These are phyloP conservation scores for Furnarius figulus DNA, from an alignment of 2,113 vertebrate species.

Conservation along the genomic window DNA sequence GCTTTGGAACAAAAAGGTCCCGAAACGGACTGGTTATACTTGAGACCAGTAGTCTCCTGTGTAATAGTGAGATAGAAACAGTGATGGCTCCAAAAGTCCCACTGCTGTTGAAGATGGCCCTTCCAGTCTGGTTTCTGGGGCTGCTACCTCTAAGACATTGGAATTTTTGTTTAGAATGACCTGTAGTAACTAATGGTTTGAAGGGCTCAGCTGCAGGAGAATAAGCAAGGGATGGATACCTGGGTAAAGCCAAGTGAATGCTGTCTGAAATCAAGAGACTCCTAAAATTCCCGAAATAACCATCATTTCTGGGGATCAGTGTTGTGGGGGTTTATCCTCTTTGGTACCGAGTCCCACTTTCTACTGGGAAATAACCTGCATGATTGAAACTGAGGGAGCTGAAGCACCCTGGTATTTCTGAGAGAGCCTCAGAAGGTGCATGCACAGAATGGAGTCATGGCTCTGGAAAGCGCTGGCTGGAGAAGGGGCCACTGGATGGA, in stretches of 20 bases:
- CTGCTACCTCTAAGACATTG: neutral
- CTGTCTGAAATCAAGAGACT: neutral
- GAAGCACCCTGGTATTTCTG: neutral
- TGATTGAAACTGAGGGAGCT: neutral
- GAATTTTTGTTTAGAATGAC: neutral
- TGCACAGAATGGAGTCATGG: accelerated
- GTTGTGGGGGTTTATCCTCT: neutral
- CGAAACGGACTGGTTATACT: neutral
- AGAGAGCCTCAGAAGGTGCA: neutral
- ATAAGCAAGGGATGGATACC: neutral
- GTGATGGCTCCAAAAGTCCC: neutral
- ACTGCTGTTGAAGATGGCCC: neutral
- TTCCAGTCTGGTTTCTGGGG: neutral
- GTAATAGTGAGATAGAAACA: neutral
- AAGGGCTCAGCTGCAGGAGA: neutral
- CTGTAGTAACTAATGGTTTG: neutral
- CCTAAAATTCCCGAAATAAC: neutral
- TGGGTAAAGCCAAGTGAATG: neutral
- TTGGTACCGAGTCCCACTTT: neutral
- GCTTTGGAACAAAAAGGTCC: neutral
- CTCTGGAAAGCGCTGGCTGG: neutral
- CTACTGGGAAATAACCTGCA: neutral
- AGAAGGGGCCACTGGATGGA: conserved; percentile 31
- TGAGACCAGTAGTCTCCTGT: neutral
- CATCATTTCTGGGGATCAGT: neutral